A percentile compares a stretch with the other conserved stretches of the same genome.
Conservation (phyloP, 2,113 vertebrate genomes). For the Laticauda laticaudata region DNA sequence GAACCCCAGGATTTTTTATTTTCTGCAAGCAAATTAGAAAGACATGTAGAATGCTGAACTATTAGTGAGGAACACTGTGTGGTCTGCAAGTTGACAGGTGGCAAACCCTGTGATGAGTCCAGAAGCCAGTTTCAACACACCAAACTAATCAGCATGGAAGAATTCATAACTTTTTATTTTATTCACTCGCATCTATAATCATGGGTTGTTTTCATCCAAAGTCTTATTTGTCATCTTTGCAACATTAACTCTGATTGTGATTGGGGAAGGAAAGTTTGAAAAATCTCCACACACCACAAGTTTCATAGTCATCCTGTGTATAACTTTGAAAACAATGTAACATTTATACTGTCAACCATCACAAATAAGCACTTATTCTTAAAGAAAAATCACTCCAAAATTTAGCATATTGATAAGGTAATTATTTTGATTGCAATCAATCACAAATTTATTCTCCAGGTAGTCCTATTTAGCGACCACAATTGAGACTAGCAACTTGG, state of each 20-base stretch:
- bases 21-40: conserved; percentile 17
- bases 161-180: neutral
- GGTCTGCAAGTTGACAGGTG: neutral
- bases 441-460: neutral
- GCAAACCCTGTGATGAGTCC: neutral
- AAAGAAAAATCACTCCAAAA: neutral
- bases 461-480: neutral
- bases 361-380: neutral
- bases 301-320: neutral
- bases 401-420: neutral
- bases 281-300: neutral
- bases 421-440: neutral
- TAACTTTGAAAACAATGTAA: neutral
- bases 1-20: neutral
- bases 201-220: neutral
- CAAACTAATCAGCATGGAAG: neutral
- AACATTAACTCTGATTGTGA: neutral
- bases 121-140: neutral
- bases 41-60: neutral
- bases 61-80: neutral
- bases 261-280: neutral
- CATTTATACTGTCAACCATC: neutral
- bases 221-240: neutral
- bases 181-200: too few species aligned
- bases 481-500: neutral